Conservation (phyloP, 2,113 vertebrate species). For the Lates calcarifer region DNA sequence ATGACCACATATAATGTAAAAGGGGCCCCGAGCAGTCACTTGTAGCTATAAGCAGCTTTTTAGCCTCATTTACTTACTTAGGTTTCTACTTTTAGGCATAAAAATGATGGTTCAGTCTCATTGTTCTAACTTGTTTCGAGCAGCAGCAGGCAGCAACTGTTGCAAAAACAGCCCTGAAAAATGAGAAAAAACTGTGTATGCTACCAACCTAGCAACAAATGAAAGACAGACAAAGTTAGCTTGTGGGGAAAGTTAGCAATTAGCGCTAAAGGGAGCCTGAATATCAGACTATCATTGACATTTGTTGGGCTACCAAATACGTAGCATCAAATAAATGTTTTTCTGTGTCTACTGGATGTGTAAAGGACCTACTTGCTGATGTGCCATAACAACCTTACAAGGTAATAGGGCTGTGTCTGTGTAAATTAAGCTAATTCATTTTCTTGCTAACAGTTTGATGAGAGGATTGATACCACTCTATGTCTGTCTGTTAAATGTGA, state of each 20-base stretch:
- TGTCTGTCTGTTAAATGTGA: not conserved
- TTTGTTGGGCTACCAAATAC: not conserved
- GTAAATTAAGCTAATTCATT: not conserved
- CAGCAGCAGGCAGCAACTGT: not conserved
- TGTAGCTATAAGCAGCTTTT: not conserved
- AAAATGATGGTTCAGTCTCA: not conserved
- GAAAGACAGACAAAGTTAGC: not conserved
- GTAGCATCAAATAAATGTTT: not conserved
- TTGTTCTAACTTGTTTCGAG: not conserved
- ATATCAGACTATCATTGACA: not conserved
- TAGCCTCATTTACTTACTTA: not conserved
- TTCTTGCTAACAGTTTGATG: not conserved
- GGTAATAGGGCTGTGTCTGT: not conserved
- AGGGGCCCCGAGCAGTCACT: no score
- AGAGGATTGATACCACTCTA: not conserved
- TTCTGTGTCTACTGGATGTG: not conserved
- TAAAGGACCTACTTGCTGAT: not conserved
- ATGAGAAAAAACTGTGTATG: not conserved
- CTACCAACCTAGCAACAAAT: not conserved
- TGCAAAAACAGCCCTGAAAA: not conserved
- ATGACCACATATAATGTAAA: slow-evolving; percentile 3
- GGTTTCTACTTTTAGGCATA: not conserved
- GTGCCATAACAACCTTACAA: not conserved
- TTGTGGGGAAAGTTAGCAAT: not conserved
- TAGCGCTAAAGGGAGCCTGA: not conserved